A percentile compares a stretch with the other conserved stretches of the same genome.
phyloP scores from a whole-genome alignment of 2,888 invertebrate species.

The Willowsia nigromaculata region DNA sequence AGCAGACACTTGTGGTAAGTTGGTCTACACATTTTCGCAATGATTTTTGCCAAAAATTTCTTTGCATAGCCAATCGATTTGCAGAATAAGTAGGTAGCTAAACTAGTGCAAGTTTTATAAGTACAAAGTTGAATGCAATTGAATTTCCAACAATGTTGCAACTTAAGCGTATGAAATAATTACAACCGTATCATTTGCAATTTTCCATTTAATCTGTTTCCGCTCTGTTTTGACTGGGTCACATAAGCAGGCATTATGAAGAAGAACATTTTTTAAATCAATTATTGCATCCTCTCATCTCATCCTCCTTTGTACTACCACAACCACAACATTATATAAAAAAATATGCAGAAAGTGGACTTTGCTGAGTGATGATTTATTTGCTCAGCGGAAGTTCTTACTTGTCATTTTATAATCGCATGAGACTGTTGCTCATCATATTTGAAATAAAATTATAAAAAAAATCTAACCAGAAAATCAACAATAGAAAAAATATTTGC shows the following conservation, averaged over 20 bases:
- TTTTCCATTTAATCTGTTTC: neutral
- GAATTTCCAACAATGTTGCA: no score
- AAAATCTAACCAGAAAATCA: slow-evolving; percentile 16
- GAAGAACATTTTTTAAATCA: neutral
- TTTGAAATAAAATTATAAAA: no score
- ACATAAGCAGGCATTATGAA: slow-evolving; percentile 42
- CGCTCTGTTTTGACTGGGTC: slow-evolving; percentile 60
- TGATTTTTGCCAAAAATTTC: no score
- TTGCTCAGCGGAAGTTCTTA: slow-evolving; percentile 17
- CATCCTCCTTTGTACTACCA: no score
- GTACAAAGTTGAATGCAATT: no score
- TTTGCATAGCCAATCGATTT: no score
- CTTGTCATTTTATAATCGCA: neutral
- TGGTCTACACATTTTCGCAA: neutral
- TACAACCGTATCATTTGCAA: neutral
- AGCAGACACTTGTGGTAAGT: slow-evolving; percentile 87
- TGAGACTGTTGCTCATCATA: neutral
- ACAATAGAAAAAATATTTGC: neutral
- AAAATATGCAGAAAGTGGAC: neutral
- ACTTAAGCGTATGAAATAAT: neutral
- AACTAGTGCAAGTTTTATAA: no score
- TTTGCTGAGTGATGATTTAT: no score
- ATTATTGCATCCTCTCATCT: neutral
- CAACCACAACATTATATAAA: neutral
- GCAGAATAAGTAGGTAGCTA: no score